Evolutionary conservation across 2,797 vertebrate genomes (phyloP).

Genomic region (Pygocentrus nattereri): DNA sequence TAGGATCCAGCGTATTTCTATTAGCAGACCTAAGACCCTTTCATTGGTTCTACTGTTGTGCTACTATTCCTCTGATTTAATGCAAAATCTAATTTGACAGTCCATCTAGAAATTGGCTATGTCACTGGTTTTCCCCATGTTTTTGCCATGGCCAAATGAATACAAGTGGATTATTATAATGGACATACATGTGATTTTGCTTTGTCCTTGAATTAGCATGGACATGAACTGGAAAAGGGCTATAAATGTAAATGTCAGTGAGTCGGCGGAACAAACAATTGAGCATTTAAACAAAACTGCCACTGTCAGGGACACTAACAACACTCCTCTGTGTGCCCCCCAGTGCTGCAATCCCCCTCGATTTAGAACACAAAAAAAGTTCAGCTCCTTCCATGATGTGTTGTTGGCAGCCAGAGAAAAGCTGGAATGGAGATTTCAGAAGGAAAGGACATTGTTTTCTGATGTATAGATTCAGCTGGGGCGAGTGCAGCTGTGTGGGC

Average conservation of each 20-base stretch:
- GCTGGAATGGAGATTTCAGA: slow-evolving; percentile 55
- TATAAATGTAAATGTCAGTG: slow-evolving; percentile 79
- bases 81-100: background rate
- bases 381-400: slow-evolving; percentile 53
- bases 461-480: slow-evolving; percentile 74
- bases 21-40: background rate
- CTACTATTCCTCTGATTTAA: background rate
- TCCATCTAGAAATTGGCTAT: background rate
- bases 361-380: slow-evolving; percentile 66
- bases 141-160: slow-evolving; percentile 58
- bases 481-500: slow-evolving; percentile 79
- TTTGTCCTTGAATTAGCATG: slow-evolving; percentile 77
- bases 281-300: slow-evolving; percentile 73
- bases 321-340: slow-evolving; percentile 74
- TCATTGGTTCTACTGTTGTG: background rate
- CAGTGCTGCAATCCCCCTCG: slow-evolving; percentile 62
- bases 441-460: slow-evolving; percentile 71
- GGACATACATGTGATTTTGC: slow-evolving; percentile 74
- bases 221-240: slow-evolving; percentile 76
- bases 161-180: slow-evolving; percentile 78
- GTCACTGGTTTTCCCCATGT: background rate
- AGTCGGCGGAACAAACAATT: slow-evolving; percentile 71
- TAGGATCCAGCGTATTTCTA: background rate
- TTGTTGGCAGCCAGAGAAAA: slow-evolving; percentile 53
- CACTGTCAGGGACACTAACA: slow-evolving; percentile 71